These are phyloP conservation scores for Saguinus imperator DNA, from an alignment of 2,113 vertebrate species.

Conservation along the genomic window DNA sequence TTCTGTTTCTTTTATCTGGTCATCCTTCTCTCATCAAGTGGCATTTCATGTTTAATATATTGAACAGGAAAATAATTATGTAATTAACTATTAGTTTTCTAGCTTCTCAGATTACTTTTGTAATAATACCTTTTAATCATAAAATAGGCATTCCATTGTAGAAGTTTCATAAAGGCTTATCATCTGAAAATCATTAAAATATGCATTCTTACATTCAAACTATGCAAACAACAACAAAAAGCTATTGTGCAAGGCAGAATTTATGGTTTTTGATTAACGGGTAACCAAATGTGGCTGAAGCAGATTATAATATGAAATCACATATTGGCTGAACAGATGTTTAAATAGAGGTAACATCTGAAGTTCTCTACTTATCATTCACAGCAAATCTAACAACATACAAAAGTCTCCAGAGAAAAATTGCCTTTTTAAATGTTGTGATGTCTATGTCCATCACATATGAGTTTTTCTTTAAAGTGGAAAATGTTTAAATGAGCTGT, in stretches of 20 bases:
- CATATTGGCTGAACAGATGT: constrained; percentile 43
- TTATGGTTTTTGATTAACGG: background rate
- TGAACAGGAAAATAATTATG: background rate
- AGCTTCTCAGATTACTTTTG: background rate
- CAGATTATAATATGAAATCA: constrained; percentile 29
- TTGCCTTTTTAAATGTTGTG: constrained; percentile 1
- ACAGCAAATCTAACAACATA: background rate
- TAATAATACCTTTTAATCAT: background rate
- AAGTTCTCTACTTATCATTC: constrained; percentile 49
- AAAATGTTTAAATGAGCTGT: constrained; percentile 3
- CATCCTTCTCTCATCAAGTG: background rate
- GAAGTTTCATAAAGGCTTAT: background rate
- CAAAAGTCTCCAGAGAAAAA: constrained; percentile 49
- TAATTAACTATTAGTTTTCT: background rate
- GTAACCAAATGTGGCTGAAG: constrained; percentile 17
- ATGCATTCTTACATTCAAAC: background rate
- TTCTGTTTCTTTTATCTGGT: constrained; percentile 24
- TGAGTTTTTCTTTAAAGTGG: background rate
- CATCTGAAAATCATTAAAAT: background rate
- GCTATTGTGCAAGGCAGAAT: background rate
- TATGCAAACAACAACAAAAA: background rate
- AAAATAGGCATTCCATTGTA: background rate
- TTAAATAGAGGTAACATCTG: background rate
- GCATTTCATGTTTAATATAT: constrained; percentile 37
- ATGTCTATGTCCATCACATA: constrained; percentile 1